These are phyloP conservation scores for Pagetopsis macropterus DNA, from an alignment of 2,797 vertebrate genomes.

Conservation along the genomic window DNA sequence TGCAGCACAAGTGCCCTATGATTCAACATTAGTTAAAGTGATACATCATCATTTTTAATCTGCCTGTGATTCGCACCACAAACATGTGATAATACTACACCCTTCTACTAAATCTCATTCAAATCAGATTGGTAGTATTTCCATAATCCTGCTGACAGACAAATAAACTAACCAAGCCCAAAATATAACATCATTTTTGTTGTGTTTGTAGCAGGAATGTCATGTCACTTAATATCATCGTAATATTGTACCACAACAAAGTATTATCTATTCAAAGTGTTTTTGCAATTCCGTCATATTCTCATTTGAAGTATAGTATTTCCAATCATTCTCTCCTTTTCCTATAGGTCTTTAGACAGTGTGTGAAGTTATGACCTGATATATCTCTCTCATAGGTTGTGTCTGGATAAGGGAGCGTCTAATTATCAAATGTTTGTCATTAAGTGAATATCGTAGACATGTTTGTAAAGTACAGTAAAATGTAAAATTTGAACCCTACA, in stretches of 20 bases:
- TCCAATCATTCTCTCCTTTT: slow-evolving; percentile 18
- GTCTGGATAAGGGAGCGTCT: slow-evolving; percentile 22
- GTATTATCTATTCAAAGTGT: background rate
- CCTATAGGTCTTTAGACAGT: background rate
- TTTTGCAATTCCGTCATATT: slow-evolving; percentile 3
- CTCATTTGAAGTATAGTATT: slow-evolving; percentile 8
- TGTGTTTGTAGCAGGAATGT: background rate
- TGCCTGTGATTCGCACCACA: too few species aligned
- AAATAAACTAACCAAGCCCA: too few species aligned
- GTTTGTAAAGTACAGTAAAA: slow-evolving; percentile 77
- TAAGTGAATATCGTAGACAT: slow-evolving; percentile 51
- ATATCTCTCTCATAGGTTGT: slow-evolving; percentile 16
- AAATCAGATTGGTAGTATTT: too few species aligned
- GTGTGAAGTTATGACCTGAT: slow-evolving; percentile 14
- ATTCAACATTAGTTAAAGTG: too few species aligned
- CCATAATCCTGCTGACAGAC: too few species aligned
- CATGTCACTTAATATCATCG: background rate
- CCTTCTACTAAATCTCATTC: too few species aligned
- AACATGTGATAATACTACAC: too few species aligned
- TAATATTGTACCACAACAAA: background rate
- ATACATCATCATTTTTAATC: too few species aligned
- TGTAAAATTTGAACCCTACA: slow-evolving; percentile 86
- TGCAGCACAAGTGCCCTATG: too few species aligned
- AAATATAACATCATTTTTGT: background rate
- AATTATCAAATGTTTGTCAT: slow-evolving; percentile 48